A percentile compares a stretch with the other conserved stretches of the same genome.
These are phyloP conservation scores for Lepidurus arcticus DNA, from an alignment of 1,140 invertebrate species.

Conservation along the genomic window DNA sequence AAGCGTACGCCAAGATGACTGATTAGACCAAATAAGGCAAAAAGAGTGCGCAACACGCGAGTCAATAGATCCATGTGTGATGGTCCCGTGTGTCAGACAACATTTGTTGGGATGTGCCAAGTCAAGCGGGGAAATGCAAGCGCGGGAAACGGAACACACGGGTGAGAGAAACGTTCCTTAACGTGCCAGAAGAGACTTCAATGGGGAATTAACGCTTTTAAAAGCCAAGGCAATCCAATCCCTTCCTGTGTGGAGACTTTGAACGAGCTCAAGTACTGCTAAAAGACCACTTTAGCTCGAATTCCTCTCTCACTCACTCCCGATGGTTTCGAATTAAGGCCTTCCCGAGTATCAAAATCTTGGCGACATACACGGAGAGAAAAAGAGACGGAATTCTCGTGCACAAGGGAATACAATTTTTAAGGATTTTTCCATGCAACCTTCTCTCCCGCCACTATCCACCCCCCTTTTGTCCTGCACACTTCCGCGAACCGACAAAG, in stretches of 20 bases:
- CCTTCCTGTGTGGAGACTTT: background rate
- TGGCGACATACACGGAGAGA: no score
- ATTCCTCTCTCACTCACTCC: no score
- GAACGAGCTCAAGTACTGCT: background rate
- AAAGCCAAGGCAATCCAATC: background rate
- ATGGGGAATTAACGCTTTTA: background rate
- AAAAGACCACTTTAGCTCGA: no score
- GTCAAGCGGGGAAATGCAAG: background rate
- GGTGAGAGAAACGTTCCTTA: background rate
- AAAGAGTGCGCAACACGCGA: background rate
- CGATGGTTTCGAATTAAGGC: no score
- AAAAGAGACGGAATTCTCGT: no score
- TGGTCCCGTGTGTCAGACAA: background rate
- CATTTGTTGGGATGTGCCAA: background rate
- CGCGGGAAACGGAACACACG: background rate
- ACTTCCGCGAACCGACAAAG: background rate
- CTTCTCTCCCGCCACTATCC: background rate
- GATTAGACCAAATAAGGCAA: background rate
- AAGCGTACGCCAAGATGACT: constrained; percentile 9
- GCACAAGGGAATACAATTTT: no score
- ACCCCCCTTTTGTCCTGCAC: background rate
- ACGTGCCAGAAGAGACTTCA: background rate
- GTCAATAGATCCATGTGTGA: background rate
- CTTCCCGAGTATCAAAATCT: no score
- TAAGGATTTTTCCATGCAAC: background rate